Evolutionary conservation across 2,888 invertebrate genomes (phyloP).

Genomic region (Chymomyza amoena): DNA sequence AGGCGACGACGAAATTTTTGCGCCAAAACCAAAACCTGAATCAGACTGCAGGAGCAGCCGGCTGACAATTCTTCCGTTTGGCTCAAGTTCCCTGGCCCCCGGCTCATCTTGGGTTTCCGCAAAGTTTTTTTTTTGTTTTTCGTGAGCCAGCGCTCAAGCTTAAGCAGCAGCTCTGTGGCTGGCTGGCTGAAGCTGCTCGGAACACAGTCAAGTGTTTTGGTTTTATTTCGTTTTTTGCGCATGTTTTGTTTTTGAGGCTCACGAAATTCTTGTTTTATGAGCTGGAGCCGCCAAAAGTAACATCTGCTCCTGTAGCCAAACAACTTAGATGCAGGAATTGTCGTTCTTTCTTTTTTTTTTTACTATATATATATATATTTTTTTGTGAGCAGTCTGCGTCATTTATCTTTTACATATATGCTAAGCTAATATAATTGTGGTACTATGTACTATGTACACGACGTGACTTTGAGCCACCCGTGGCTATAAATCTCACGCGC

Average conservation of each 20-base stretch:
- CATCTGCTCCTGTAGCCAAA: slow-evolving; percentile 52
- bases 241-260: slow-evolving; percentile 41
- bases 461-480: slow-evolving; percentile 26
- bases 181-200: neutral
- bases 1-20: slow-evolving; percentile 42
- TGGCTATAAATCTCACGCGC: slow-evolving; percentile 65
- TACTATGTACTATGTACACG: slow-evolving; percentile 11
- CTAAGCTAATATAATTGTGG: neutral
- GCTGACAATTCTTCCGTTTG: neutral
- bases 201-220: neutral
- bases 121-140: slow-evolving; percentile 27
- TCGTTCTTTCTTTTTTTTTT: slow-evolving; percentile 12
- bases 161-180: slow-evolving; percentile 19
- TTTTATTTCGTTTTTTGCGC: slow-evolving; percentile 8
- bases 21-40: slow-evolving; percentile 68
- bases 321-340: slow-evolving; percentile 44
- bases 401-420: neutral
- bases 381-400: slow-evolving; percentile 21
- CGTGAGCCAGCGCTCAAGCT: slow-evolving; percentile 52
- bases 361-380: no score
- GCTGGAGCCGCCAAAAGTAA: slow-evolving; percentile 48
- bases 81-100: neutral
- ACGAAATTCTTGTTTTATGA: slow-evolving; percentile 40
- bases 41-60: slow-evolving; percentile 45
- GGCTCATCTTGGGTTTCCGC: neutral